phyloP scores from a whole-genome alignment of 2,113 vertebrate species.

The Microcebus ravelobensis region DNA sequence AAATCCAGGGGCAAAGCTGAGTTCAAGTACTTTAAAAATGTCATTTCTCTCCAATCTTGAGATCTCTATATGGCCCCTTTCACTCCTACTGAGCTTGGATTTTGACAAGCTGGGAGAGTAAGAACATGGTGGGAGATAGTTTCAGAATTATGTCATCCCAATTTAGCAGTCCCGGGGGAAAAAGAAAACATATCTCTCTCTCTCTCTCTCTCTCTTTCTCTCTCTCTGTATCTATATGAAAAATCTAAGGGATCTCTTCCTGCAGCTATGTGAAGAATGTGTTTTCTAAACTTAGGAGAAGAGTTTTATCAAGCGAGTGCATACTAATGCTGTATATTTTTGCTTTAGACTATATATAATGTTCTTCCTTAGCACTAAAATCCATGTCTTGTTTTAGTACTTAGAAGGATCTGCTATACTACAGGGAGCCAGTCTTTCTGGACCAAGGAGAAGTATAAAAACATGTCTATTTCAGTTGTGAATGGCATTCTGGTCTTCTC shows the following conservation, averaged over 20 bases:
- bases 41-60: not conserved
- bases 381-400: not conserved
- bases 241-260: constrained; percentile 62
- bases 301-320: not conserved
- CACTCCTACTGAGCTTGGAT: not conserved
- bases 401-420: not conserved
- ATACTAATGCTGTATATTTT: not conserved
- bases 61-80: not conserved
- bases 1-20: not conserved
- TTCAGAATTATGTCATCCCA: not conserved
- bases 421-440: not conserved
- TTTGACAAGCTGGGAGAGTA: not conserved
- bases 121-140: not conserved
- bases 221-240: not conserved
- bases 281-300: constrained; percentile 47
- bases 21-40: not conserved
- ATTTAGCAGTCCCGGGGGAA: not conserved
- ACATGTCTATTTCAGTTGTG: not conserved
- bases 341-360: not conserved
- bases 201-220: too few species aligned
- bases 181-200: not conserved
- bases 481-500: not conserved
- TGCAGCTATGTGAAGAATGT: constrained; percentile 58
- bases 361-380: not conserved
- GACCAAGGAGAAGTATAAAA: not conserved